These are phyloP conservation scores for Antrozous pallidus DNA, from an alignment of 2,797 vertebrate genomes.

Conservation along the genomic window DNA sequence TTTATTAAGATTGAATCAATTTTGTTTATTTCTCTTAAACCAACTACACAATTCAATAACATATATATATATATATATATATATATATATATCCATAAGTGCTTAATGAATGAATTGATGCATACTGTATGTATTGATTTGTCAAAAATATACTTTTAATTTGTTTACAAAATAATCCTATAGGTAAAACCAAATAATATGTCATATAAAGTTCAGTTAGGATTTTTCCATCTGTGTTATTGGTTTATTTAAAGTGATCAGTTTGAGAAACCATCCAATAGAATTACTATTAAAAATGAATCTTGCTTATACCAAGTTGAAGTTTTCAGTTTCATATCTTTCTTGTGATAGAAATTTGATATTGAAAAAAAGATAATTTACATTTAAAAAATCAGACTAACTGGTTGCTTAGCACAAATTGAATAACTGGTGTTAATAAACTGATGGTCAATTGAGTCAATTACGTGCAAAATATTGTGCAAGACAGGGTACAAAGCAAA, in stretches of 20 bases:
- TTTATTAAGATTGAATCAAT: neutral
- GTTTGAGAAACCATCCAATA: neutral
- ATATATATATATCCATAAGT: neutral
- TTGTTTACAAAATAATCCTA: neutral
- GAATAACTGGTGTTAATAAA: conserved; percentile 46
- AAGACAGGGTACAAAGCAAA: conserved; percentile 52
- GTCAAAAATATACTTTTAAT: neutral
- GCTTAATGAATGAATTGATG: neutral
- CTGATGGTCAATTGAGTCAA: conserved; percentile 50
- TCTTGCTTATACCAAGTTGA: neutral
- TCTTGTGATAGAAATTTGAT: neutral
- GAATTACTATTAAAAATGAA: neutral
- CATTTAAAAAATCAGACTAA: neutral
- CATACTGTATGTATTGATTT: neutral
- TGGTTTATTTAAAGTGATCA: neutral
- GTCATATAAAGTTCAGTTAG: neutral
- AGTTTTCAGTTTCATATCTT: neutral
- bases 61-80: neutral
- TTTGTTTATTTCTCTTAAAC: neutral
- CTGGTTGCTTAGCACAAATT: neutral
- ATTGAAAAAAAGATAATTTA: neutral
- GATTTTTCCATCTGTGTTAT: neutral
- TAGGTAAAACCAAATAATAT: neutral
- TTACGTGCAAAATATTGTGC: conserved; percentile 65
- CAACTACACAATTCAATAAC: neutral